Conservation (phyloP, 2,113 vertebrate species). For the Xenotilapia longispinis region DNA sequence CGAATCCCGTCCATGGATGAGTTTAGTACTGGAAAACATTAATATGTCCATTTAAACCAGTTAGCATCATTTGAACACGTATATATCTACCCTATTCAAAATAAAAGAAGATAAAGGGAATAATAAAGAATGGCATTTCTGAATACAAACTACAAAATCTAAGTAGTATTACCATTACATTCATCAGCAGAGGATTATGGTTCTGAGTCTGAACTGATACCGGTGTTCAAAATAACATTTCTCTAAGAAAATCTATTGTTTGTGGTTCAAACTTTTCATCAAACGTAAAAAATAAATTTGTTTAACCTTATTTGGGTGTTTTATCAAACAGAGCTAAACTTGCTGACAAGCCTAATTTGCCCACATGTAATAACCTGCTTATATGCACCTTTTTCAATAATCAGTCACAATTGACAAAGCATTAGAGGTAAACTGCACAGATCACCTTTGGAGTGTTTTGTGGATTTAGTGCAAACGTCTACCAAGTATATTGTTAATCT, state of each 20-base stretch:
- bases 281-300: not conserved
- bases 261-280: not conserved
- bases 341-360: not conserved
- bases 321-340: not conserved
- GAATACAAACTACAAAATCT: not conserved
- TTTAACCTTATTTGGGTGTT: not conserved
- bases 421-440: not conserved
- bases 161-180: not conserved
- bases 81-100: not conserved
- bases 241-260: not conserved
- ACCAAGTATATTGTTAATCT: not conserved
- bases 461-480: not conserved
- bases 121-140: not conserved
- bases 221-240: not conserved
- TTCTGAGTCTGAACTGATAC: not conserved
- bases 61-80: not conserved
- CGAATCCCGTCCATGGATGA: not conserved
- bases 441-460: not conserved
- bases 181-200: not conserved
- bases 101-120: not conserved
- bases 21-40: not conserved
- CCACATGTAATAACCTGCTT: not conserved
- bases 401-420: not conserved
- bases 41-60: not conserved
- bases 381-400: not conserved